phyloP scores from a whole-genome alignment of 2,888 invertebrate genomes.

The Petrolisthes cinctipes region DNA sequence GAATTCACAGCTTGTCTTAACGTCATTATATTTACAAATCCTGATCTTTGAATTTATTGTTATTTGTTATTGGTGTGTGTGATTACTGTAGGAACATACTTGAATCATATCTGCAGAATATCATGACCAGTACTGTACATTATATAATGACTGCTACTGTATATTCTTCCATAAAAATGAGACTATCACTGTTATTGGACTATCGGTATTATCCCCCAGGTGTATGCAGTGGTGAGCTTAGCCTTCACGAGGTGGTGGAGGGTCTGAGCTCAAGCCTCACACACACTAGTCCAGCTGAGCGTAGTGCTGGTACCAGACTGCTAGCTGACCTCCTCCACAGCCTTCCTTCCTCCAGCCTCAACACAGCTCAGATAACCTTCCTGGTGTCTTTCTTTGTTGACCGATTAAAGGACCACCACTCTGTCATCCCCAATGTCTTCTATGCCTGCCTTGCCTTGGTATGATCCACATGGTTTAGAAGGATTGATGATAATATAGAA shows the following conservation, averaged over 20 bases:
- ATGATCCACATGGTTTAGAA: conserved; percentile 1
- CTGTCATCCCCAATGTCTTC: conserved; percentile 57
- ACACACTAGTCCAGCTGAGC: conserved; percentile 32
- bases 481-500: not conserved
- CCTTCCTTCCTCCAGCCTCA: conserved; percentile 40
- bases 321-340: conserved; percentile 55
- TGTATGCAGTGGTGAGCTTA: conserved; percentile 25
- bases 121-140: no score
- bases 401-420: conserved; percentile 63
- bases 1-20: no score
- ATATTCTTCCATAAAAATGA: no score
- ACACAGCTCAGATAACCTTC: conserved; percentile 41
- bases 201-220: conserved; percentile 12
- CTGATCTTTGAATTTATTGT: no score
- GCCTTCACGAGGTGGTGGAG: conserved; percentile 59
- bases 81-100: no score
- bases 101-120: no score
- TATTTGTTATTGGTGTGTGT: no score
- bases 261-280: conserved; percentile 54
- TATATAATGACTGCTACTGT: no score
- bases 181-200: no score
- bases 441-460: conserved; percentile 49
- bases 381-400: conserved; percentile 60
- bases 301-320: conserved; percentile 54
- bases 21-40: no score